These are phyloP conservation scores for Andrena haemorrhoa DNA, from an alignment of 2,888 invertebrate genomes.

Conservation along the genomic window DNA sequence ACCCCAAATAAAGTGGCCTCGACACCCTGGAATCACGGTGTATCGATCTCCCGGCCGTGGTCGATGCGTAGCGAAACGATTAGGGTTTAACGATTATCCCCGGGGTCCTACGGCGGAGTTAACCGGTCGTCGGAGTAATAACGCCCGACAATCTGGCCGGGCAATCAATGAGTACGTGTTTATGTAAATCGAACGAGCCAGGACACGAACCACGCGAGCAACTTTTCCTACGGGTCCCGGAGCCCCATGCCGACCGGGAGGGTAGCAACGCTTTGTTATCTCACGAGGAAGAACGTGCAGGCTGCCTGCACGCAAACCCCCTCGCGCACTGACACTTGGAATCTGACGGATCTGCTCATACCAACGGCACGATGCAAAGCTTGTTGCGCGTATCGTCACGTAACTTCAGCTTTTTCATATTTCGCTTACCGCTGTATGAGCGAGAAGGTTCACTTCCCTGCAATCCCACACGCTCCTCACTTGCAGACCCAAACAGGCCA, in stretches of 20 bases:
- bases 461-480: no score
- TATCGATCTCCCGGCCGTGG: constrained; percentile 52
- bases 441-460: no score
- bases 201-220: constrained; percentile 77
- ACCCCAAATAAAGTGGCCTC: constrained; percentile 35
- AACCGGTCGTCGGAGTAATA: constrained; percentile 79
- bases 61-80: constrained; percentile 66
- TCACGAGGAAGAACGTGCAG: constrained; percentile 61
- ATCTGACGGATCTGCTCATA: constrained; percentile 46
- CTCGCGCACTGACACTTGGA: constrained; percentile 8
- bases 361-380: not conserved
- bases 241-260: constrained; percentile 45
- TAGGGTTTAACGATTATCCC: constrained; percentile 72
- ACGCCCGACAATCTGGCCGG: constrained; percentile 78
- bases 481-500: not conserved
- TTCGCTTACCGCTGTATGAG: no score
- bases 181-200: constrained; percentile 82
- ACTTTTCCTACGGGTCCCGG: constrained; percentile 68
- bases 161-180: constrained; percentile 83
- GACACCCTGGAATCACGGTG: constrained; percentile 20
- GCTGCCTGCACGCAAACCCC: constrained; percentile 54
- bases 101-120: constrained; percentile 65
- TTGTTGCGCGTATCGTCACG: not conserved
- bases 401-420: not conserved
- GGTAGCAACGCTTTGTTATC: constrained; percentile 71